Conservation (phyloP, 2,888 invertebrate species). For the Dryomyza anilis region DNA sequence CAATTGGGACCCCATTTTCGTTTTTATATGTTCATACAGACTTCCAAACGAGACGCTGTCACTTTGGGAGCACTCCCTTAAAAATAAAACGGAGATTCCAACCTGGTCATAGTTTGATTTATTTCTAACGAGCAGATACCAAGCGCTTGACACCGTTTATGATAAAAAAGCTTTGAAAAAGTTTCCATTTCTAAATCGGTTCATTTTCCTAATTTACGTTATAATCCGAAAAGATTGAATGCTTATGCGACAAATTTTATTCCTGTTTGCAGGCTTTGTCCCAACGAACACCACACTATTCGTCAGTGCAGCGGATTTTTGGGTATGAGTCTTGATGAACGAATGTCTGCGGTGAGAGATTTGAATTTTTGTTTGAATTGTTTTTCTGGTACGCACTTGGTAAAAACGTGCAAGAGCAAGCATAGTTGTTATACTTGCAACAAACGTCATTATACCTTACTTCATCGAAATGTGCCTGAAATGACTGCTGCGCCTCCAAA, state of each 20-base stretch:
- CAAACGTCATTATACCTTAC: conserved; percentile 21
- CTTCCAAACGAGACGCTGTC: not conserved
- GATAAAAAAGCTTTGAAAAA: not conserved
- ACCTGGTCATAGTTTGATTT: conserved; percentile 10
- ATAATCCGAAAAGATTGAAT: not conserved
- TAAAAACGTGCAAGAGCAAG: conserved; percentile 17
- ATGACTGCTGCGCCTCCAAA: not conserved
- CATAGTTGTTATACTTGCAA: conserved; percentile 9
- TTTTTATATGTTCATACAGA: not conserved
- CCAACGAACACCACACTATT: conserved; percentile 6
- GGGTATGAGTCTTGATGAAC: not conserved
- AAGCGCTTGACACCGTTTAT: conserved; percentile 5
- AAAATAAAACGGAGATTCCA: not conserved
- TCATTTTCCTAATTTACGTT: not conserved
- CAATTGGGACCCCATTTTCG: not conserved
- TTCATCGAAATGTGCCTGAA: conserved; percentile 7
- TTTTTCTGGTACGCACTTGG: conserved; percentile 9
- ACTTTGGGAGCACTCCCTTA: not conserved
- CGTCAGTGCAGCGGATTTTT: conserved; percentile 8
- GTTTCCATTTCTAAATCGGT: no score
- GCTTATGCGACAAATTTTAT: not conserved
- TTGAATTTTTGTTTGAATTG: conserved; percentile 21
- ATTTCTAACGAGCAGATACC: conserved; percentile 17
- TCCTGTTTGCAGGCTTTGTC: not conserved
- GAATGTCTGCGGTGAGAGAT: conserved; percentile 14